phyloP scores from a whole-genome alignment of 2,113 vertebrate species.

The Dascyllus trimaculatus region DNA sequence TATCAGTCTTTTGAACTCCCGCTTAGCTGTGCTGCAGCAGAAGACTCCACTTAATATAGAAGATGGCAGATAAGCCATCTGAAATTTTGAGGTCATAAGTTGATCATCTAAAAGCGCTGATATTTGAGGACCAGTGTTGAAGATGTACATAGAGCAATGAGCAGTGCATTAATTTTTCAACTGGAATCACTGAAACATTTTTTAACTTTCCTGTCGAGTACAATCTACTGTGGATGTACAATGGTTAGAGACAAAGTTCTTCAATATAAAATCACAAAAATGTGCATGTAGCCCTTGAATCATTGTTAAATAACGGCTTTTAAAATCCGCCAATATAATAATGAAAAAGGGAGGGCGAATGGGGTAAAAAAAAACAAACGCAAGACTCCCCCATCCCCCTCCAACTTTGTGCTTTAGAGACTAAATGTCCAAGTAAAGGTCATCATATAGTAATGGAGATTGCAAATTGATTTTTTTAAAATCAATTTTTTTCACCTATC shows the following conservation, averaged over 20 bases:
- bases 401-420: slow-evolving; percentile 14
- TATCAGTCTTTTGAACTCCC: slow-evolving; percentile 70
- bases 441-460: slow-evolving; percentile 62
- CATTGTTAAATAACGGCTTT: background rate
- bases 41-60: slow-evolving; percentile 59
- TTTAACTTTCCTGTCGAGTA: background rate
- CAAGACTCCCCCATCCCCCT: background rate
- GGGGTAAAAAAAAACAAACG: background rate
- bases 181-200: background rate
- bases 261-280: background rate
- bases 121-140: background rate
- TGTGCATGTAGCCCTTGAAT: background rate
- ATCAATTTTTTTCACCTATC: slow-evolving; percentile 53
- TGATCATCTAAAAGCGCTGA: slow-evolving; percentile 36
- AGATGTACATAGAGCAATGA: background rate
- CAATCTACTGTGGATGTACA: background rate
- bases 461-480: slow-evolving; percentile 63
- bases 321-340: too few species aligned
- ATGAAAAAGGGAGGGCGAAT: background rate
- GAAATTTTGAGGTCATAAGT: slow-evolving; percentile 29
- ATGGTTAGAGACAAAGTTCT: background rate
- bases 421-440: slow-evolving; percentile 50
- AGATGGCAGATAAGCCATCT: slow-evolving; percentile 61
- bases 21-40: slow-evolving; percentile 67
- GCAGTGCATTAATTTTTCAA: background rate